Evolutionary conservation across 2,113 vertebrate genomes (phyloP), one percentile per base, ranked within the genome.

Genomic region (Pica pica): DNA sequence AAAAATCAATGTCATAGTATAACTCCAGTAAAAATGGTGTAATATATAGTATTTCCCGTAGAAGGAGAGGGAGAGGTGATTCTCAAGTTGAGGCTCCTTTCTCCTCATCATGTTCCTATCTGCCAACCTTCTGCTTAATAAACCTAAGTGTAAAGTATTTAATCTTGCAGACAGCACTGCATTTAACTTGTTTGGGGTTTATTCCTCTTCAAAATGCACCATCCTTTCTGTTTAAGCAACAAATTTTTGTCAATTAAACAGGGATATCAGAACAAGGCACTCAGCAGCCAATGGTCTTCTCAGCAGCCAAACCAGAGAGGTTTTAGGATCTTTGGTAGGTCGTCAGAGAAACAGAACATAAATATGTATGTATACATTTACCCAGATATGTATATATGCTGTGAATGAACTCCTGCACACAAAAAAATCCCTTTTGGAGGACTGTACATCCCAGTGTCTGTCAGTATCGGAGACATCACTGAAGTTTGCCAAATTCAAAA

Each of bases 401-500:
- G 13, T 67, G 31, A 17, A 6, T 30, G 23, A 84, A 46, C 21
- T 47, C 19, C 64, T 53, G 20, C 4, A 20, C 24, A 17, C 22
- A 68, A 73, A 71, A 70, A 67, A 81, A 68, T 55, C 31, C 24
- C 24, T 63, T 86, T 35, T 21, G 71, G 19, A 31, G 64, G 39
- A 16, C 4, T 63, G 9, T 56, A 7, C 44, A 13, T 67, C 41
- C 23, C 0, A 0, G 4, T 69, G 24, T 91, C 64, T 74, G 75
- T 63, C 55, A 46, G 56, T 33, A 21, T 8, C 74, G 44, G 60
- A 83, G 39, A 75, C 15, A 16, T 19, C 0, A 1, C 64, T 67
- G 35, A 18, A 24, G 86, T 96, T 95, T 93, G 87, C 60, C 61
- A 68, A 87, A 95, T 93, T 96, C 91, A 94, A 81, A 74, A 86